Evolutionary conservation across 2,888 invertebrate genomes (phyloP), one percentile per base, ranked within the genome.

Genomic region (Pharmacophagus antenor): DNA sequence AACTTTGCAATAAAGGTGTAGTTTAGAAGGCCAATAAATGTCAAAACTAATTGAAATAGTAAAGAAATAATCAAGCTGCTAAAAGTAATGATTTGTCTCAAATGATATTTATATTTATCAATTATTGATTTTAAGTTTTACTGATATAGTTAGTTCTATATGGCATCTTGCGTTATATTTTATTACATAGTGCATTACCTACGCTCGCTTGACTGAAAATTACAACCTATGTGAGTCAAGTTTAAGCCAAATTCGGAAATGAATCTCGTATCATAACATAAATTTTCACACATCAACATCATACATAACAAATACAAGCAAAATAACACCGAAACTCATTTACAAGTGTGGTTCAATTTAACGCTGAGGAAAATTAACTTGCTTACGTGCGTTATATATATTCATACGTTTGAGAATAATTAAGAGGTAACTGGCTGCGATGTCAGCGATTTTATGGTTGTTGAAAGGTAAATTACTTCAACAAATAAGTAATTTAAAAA

Each of bases 321-420:
- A 56, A 52, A 53, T 56, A 70, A 68, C 66, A 67, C 65, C 64
- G 62, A 71, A 73, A 69, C 72, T 74, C 71, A 73, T 77, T 77
- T 73, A 72, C 68, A 64, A 70, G 63, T 65, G 69, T 62, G 67
- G 67, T 71, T 74, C 76, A 82, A 81, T 78, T 76, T 71, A 73
- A 74, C 71, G 71, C 70, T 72, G 68, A 70, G 77, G 72, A 78
- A 79, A 84, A 82, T 82, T 78, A 80, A 76, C 76, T 71, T 70
- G 64, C 67, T 74, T 74, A 70, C 73, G 69, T 72, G 74, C 73
- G 70, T 75, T 70, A 79, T 78, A 79, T 78, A 78, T 78, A 84
- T 85, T 82, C 80, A 84, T 79, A 69, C 76, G 73, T 68, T 63
- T 64, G 69, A 77, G 79, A 80, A 80, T 84, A 79, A 82, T 82